A percentile compares a stretch with the other conserved stretches of the same genome.
Evolutionary conservation across 2,888 invertebrate species (phyloP).

Genomic region (Fragum sueziense): DNA sequence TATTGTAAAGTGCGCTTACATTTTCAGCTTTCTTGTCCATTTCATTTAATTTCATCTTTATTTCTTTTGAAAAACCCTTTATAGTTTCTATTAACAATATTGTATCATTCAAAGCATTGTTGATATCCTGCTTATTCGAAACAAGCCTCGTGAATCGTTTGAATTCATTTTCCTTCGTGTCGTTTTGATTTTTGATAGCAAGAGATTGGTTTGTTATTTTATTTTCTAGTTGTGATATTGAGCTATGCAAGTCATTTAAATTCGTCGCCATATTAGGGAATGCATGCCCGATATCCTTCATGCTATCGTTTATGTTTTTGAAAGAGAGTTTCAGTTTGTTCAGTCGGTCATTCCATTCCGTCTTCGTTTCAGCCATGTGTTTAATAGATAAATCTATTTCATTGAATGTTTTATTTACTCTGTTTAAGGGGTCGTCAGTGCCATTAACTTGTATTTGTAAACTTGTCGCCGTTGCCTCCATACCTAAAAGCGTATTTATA

Average conservation of each 20-base stretch:
- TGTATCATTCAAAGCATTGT: neutral
- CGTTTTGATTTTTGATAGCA: neutral
- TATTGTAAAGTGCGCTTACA: slow-evolving; percentile 1
- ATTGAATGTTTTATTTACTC: slow-evolving; percentile 36
- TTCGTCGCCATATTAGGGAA: slow-evolving; percentile 44
- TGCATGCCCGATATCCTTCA: slow-evolving; percentile 32
- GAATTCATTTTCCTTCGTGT: neutral
- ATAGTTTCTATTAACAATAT: neutral
- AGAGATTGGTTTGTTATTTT: slow-evolving; percentile 7
- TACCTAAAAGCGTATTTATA: slow-evolving; percentile 20
- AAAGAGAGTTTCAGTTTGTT: slow-evolving; percentile 26
- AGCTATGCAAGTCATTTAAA: slow-evolving; percentile 22
- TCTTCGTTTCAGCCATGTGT: slow-evolving; percentile 28
- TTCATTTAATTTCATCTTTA: neutral
- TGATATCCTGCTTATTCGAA: neutral
- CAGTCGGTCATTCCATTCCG: slow-evolving; percentile 16
- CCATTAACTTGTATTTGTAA: slow-evolving; percentile 28
- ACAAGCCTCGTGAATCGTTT: neutral
- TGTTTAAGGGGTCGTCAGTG: slow-evolving; percentile 19
- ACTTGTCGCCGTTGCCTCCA: slow-evolving; percentile 17
- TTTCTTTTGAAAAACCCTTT: slow-evolving; percentile 3
- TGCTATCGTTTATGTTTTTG: slow-evolving; percentile 24
- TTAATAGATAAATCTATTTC: slow-evolving; percentile 28
- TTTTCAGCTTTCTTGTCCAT: neutral
- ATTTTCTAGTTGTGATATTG: slow-evolving; percentile 9